A percentile compares a stretch with the other conserved stretches of the same genome.
These are phyloP conservation scores for Symphodus melops DNA, from an alignment of 2,113 vertebrate species.

Conservation along the genomic window DNA sequence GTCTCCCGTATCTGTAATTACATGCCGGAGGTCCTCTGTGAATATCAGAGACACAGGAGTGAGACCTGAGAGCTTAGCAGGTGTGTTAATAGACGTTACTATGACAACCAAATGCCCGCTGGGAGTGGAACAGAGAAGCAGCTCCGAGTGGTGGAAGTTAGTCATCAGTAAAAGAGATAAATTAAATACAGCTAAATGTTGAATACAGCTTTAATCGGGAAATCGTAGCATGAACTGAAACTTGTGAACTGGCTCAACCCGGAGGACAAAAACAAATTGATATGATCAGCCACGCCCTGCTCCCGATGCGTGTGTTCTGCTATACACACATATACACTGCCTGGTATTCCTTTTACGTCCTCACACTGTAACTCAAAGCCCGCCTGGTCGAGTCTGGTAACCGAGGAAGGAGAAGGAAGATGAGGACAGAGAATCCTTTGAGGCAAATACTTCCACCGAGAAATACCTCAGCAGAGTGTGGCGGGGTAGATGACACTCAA, in stretches of 20 bases:
- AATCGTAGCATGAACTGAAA: neutral
- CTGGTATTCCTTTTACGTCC: slow-evolving; percentile 42
- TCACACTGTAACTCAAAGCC: slow-evolving; percentile 41
- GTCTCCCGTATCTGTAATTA: slow-evolving; percentile 2
- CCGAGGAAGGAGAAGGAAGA: slow-evolving; percentile 30
- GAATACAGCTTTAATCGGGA: neutral
- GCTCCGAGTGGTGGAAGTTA: slow-evolving; percentile 13
- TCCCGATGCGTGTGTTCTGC: neutral
- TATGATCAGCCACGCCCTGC: neutral
- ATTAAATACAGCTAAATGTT: neutral
- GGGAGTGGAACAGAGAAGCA: slow-evolving; percentile 52
- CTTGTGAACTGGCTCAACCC: slow-evolving; percentile 17
- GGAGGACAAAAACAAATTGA: slow-evolving; percentile 11
- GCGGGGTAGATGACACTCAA: neutral
- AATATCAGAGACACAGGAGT: slow-evolving; percentile 16
- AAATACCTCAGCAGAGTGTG: slow-evolving; percentile 10
- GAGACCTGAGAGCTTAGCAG: slow-evolving; percentile 55
- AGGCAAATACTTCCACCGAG: neutral
- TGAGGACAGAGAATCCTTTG: slow-evolving; percentile 5
- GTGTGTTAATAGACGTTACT: slow-evolving; percentile 71
- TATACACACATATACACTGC: neutral
- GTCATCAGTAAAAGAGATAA: slow-evolving; percentile 37
- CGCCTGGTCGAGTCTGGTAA: slow-evolving; percentile 17
- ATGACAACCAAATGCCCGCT: slow-evolving; percentile 67
- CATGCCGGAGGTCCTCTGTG: neutral